Percentiles rank a stretch among this genome's conserved stretches.
Evolutionary conservation across 2,888 invertebrate species (phyloP).

Genomic region (Synergus laeviventris): DNA sequence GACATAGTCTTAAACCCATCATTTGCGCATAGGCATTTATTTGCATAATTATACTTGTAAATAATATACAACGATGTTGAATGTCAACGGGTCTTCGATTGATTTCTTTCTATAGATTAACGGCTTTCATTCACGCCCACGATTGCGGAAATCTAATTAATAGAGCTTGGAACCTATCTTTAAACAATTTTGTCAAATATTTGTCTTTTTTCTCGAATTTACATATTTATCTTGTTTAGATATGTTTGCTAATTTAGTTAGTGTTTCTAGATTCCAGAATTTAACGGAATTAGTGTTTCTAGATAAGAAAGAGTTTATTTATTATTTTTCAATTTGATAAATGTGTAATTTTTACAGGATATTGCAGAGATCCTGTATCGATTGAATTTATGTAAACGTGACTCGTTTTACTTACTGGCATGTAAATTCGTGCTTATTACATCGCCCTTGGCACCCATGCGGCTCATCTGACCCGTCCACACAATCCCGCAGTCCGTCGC

Average conservation of each 20-base stretch:
- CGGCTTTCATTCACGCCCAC: constrained; percentile 26
- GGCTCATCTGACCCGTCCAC: constrained; percentile 84
- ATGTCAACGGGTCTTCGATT: constrained; percentile 38
- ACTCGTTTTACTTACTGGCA: constrained; percentile 66
- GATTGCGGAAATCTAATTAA: constrained; percentile 20
- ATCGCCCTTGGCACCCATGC: constrained; percentile 76
- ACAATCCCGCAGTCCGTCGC: constrained; percentile 83
- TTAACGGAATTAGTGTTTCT: not conserved
- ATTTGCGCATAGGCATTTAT: constrained; percentile 36
- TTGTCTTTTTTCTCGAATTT: not conserved
- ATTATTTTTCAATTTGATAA: not conserved
- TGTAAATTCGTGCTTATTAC: constrained; percentile 73
- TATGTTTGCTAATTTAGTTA: not conserved
- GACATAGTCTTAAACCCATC: constrained; percentile 28
- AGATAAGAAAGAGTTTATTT: not conserved
- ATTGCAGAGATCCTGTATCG: not conserved
- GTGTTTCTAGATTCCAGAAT: not conserved
- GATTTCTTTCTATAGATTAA: constrained; percentile 18
- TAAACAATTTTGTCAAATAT: not conserved
- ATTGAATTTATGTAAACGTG: constrained; percentile 22
- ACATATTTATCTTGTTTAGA: constrained; percentile 17
- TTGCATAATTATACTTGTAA: constrained; percentile 56
- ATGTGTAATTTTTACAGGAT: not conserved
- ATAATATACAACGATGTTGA: constrained; percentile 44
- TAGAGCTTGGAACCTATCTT: not conserved